Evolutionary conservation across 1,140 invertebrate genomes (phyloP).

Genomic region (Zaprionus lachaisei): DNA sequence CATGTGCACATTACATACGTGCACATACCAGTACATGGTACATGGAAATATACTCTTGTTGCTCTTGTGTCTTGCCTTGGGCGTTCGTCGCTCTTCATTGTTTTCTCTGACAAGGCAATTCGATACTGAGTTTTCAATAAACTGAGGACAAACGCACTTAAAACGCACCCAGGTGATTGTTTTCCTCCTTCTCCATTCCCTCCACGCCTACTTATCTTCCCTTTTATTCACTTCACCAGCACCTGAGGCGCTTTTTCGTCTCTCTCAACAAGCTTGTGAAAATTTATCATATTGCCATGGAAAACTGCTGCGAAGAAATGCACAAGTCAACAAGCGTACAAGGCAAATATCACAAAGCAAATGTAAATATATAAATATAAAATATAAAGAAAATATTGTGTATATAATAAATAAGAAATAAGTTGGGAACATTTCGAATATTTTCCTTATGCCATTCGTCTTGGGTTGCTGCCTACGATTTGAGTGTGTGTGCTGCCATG

Average conservation of each 20-base stretch:
- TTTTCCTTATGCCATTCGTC: not conserved
- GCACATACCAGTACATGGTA: no score
- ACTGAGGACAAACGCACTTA: slow-evolving; percentile 35
- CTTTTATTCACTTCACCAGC: not conserved
- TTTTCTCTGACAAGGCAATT: slow-evolving; percentile 31
- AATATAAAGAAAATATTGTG: slow-evolving; percentile 15
- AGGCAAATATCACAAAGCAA: slow-evolving; percentile 35
- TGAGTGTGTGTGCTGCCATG: not conserved
- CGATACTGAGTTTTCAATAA: slow-evolving; percentile 56
- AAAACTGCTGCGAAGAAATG: slow-evolving; percentile 22
- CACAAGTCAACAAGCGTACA: slow-evolving; percentile 26
- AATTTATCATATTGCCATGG: slow-evolving; percentile 48
- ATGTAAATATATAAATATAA: slow-evolving; percentile 40
- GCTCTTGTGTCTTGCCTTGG: slow-evolving; percentile 7
- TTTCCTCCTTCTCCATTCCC: not conserved
- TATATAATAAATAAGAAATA: slow-evolving; percentile 25
- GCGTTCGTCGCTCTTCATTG: slow-evolving; percentile 17
- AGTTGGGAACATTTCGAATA: slow-evolving; percentile 19
- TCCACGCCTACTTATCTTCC: not conserved
- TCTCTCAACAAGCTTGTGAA: slow-evolving; percentile 24
- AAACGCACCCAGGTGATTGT: slow-evolving; percentile 43
- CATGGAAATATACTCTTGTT: not conserved
- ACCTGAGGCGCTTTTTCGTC: slow-evolving; percentile 24
- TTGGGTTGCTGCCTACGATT: not conserved
- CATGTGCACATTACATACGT: not conserved